Percentiles rank a stretch among this genome's conserved stretches.
Evolutionary conservation across 2,113 vertebrate genomes (phyloP).

Genomic region (Montifringilla adamsi): DNA sequence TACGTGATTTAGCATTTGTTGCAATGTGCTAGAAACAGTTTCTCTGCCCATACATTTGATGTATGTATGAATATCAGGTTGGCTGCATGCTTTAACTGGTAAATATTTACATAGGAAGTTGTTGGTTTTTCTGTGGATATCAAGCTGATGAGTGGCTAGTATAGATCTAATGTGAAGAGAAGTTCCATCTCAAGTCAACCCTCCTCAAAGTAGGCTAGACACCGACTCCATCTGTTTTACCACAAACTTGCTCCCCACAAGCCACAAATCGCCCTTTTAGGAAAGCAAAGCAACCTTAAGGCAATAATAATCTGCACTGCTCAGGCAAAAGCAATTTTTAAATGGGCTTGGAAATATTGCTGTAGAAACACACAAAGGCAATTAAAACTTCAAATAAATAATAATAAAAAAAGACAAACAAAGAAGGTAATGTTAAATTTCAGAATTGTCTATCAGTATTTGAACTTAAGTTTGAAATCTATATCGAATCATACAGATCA

Average conservation of each 20-base stretch:
- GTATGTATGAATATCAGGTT: not conserved
- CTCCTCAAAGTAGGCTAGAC: not conserved
- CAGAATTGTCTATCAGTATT: not conserved
- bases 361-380: not conserved
- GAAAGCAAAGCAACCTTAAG: not conserved
- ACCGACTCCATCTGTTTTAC: not conserved
- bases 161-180: not conserved
- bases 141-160: not conserved
- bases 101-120: not conserved
- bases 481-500: not conserved
- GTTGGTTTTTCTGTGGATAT: not conserved
- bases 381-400: not conserved
- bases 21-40: not conserved
- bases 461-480: not conserved
- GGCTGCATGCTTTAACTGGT: not conserved
- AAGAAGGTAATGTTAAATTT: not conserved
- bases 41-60: rapidly evolving
- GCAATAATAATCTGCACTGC: not conserved
- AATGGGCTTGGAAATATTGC: not conserved
- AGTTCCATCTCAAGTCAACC: not conserved
- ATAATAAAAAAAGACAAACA: not conserved
- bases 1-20: not conserved
- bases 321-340: not conserved
- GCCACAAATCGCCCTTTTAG: not conserved
- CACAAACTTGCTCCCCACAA: not conserved